These are phyloP conservation scores for Sakesphorus luctuosus DNA, from an alignment of 2,113 vertebrate species.

Conservation along the genomic window DNA sequence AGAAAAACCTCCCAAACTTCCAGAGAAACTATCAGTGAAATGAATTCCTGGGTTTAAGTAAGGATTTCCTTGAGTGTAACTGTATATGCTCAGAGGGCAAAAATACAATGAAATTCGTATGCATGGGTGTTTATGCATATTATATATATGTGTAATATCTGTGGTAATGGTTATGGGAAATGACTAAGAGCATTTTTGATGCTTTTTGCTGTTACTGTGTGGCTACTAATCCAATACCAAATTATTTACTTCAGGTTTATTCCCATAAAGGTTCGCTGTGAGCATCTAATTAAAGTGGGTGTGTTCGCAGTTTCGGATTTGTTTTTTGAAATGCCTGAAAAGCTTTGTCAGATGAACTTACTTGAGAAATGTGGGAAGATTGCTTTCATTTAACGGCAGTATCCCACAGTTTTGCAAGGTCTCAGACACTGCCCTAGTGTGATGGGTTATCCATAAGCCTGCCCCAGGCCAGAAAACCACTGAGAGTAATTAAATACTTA, in stretches of 20 bases:
- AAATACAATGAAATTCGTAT: neutral
- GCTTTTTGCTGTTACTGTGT: neutral
- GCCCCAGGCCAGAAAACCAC: neutral
- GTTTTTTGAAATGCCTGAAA: neutral
- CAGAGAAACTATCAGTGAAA: neutral
- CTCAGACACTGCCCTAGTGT: neutral
- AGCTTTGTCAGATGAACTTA: neutral
- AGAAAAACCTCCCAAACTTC: neutral
- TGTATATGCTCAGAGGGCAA: neutral
- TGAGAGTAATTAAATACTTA: constrained; percentile 30
- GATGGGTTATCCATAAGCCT: neutral
- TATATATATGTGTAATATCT: neutral
- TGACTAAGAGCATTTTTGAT: neutral
- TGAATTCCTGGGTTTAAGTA: neutral
- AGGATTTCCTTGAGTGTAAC: neutral
- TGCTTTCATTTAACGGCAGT: neutral
- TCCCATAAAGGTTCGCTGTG: neutral
- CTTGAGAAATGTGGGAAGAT: neutral
- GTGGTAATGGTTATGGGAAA: neutral
- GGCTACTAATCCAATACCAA: neutral
- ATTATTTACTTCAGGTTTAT: neutral
- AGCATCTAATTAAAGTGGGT: neutral
- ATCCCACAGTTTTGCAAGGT: neutral
- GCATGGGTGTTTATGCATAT: neutral
- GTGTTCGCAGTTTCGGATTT: neutral